phyloP scores from a whole-genome alignment of 2,888 invertebrate genomes.

The Teleogryllus oceanicus region DNA sequence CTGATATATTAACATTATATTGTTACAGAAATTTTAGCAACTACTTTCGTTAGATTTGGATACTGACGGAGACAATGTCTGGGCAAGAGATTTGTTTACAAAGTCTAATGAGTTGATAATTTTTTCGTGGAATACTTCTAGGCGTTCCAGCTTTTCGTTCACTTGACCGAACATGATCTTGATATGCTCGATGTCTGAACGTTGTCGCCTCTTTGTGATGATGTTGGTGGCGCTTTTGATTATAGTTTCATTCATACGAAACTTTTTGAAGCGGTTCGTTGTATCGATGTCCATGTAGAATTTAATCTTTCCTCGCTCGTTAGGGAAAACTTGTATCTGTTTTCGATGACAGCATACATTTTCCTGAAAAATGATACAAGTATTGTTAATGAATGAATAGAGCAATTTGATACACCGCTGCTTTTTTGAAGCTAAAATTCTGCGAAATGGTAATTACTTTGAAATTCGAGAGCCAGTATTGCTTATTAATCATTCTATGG shows the following conservation, averaged over 20 bases:
- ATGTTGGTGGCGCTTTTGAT: neutral
- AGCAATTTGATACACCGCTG: no score
- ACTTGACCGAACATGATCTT: neutral
- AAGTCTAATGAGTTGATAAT: neutral
- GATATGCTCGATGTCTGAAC: neutral
- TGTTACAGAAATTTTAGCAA: no score
- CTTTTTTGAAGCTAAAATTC: no score
- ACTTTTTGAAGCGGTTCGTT: neutral
- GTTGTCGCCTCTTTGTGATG: neutral
- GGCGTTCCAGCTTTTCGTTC: neutral
- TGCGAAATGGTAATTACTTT: no score
- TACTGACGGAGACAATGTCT: no score
- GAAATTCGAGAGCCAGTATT: no score
- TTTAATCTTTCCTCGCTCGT: neutral
- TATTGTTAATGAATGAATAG: neutral
- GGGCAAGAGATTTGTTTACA: no score
- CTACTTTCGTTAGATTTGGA: no score
- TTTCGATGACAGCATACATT: neutral
- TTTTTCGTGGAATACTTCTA: neutral
- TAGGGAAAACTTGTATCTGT: conserved; percentile 11
- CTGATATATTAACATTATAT: no score
- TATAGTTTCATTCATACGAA: neutral
- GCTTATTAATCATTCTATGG: no score
- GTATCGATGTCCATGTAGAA: conserved; percentile 20
- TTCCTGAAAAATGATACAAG: neutral